These are phyloP conservation scores for Girardinus metallicus DNA, from an alignment of 2,797 vertebrate species.

Conservation along the genomic window DNA sequence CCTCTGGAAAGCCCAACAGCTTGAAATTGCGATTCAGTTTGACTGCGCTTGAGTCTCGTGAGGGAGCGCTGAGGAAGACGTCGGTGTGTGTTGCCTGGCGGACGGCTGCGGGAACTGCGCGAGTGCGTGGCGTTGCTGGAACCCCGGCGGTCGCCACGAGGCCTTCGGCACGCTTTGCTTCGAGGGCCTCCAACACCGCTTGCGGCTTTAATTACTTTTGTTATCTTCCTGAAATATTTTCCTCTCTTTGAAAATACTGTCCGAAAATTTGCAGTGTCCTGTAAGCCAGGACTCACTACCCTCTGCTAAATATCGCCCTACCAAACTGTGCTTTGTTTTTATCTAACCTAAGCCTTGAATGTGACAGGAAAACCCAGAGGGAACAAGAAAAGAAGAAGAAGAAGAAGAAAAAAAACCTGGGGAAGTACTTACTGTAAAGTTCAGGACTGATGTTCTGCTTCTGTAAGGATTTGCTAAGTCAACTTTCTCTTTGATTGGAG, in stretches of 20 bases:
- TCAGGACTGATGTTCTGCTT: conserved; percentile 19
- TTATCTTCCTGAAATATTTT: not conserved
- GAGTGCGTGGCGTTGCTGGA: no score
- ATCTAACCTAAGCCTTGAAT: conserved; percentile 1
- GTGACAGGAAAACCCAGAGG: not conserved
- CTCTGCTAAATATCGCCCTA: not conserved
- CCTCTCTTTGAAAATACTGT: not conserved
- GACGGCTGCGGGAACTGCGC: no score
- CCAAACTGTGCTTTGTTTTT: not conserved
- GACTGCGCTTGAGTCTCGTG: no score
- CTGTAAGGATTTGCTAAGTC: conserved; percentile 22
- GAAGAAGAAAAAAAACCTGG: not conserved
- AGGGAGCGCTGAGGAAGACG: no score
- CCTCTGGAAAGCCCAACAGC: no score
- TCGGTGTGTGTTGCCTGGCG: no score
- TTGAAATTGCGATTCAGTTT: no score
- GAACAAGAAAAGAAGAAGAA: not conserved
- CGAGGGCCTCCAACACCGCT: no score
- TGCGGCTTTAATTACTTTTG: no score
- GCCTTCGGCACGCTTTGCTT: no score
- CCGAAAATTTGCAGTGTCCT: not conserved
- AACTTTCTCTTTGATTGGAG: conserved; percentile 16
- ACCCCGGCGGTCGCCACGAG: no score
- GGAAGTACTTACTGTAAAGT: conserved; percentile 18
- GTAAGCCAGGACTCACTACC: not conserved